Base-by-base conservation (phyloP, 2,113 vertebrate species). In the Neolamprologus caudopunctatus region DNA sequence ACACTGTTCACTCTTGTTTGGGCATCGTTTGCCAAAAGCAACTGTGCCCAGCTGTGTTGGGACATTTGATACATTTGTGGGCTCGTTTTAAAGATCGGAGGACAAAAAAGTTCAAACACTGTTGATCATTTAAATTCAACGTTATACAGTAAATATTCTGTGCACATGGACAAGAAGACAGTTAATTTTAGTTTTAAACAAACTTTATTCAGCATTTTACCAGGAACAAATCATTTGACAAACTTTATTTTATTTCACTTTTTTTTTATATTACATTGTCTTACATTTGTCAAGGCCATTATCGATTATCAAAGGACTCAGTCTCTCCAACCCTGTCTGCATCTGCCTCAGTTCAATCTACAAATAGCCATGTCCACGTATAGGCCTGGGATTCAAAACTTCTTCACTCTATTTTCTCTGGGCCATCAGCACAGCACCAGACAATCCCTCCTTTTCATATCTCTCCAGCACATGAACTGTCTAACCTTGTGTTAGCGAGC, bases 391-490 rank as follows among this genome's bases (percentile, higher is more conserved):
- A 84, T 88, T 90, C 73, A 61, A 78, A 84, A 83, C 58, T 13
- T 80, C 80, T 83, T 80, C 81, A 28, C 73, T 86, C 51, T 50
- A 89, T 89, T 92, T 89, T 91, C 81, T 85, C 54, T 68, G 47
- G 61, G 80, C 83, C 86, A 45, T 89, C 84, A 85, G 53, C 40
- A 14, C 54, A 14, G 47, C 40, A 40, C n/a, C 82, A 88, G 37
- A 94, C 93, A 94, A 92, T 90, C 28, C 10, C 3, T 4, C 66
- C 89, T 89, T 93, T 93, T 92, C 87, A 91, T 82, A 88, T 68
- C 57, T 71, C 24, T 5, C 33, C 83, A 50, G 84, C 12, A 40
- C 42, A 66, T 80, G 82, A 87, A 92, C 89, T 61, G 87, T 53
- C 58, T 86, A 83, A 93, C 81, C 86, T 83, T 86, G 14, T 80